Evolutionary conservation across 2,888 invertebrate genomes (phyloP), one percentile per base, ranked within the genome.

Genomic region (Candidula unifasciata): DNA sequence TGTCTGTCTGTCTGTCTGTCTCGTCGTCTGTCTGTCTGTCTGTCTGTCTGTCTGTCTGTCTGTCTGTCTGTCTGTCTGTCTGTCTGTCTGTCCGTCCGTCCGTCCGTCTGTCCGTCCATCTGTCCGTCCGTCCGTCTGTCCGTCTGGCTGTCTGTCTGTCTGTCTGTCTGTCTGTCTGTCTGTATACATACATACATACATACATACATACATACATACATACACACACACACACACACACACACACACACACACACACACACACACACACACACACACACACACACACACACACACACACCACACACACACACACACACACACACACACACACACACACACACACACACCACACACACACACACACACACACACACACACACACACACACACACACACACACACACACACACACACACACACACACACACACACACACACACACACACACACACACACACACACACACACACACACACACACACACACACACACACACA

Each of bases 401-500:
- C 10, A 44, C 44, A 44, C 5, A 10, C 30, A 30, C 5, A 5
- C 52, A 44, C 2, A n/a, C 52, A 77, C 27, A 27, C n/a, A 69
- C 69, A 10, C 16, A 44, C n/a, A n/a, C 52, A 77, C 54, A 16
- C 21, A 77, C 57, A 52, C 52, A 77, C 74, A 35, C 74, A 74
- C 37, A 74, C 35, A 35, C 74, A 74, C 74, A 74, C 35, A 74
- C 37, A 74, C 74, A 74, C 10, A 44, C 10, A 44, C 44, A 10
- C 10, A 44, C 44, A 44, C 5, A 44, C 44, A 44, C 5, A 44
- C 44, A 44, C 5, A 44, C 44, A 44, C 5, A 44, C 44, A 44
- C 5, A 44, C 44, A 44, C 5, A 44, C 44, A 44, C 5, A 44
- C 44, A 44, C 5, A 44, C 44, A 44, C 5, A 44, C 44, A 44